Evolutionary conservation across 2,888 invertebrate species (phyloP).

Genomic region (Thereva unica): DNA sequence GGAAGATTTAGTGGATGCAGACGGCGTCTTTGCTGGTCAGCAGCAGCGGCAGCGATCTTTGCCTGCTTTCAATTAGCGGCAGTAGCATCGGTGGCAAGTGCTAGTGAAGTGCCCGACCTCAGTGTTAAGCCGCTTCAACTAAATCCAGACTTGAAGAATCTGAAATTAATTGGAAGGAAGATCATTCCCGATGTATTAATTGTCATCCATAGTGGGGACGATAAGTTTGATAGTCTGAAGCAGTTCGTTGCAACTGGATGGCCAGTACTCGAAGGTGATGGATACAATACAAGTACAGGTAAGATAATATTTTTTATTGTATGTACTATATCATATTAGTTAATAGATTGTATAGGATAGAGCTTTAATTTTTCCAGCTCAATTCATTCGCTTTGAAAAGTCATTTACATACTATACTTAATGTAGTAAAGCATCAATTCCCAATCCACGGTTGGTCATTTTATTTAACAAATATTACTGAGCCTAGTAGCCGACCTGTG

Average conservation of each 20-base stretch:
- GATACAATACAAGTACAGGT: conserved; percentile 55
- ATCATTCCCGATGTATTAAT: conserved; percentile 52
- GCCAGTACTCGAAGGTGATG: conserved; percentile 55
- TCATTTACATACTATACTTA: too few species aligned
- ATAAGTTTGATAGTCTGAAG: conserved; percentile 34
- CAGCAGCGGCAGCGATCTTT: conserved; percentile 4
- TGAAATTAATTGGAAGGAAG: conserved; percentile 55
- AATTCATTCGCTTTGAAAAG: too few species aligned
- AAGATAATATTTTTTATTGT: conserved; percentile 44
- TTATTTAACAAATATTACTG: too few species aligned
- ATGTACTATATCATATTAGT: too few species aligned
- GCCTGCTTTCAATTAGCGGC: conserved; percentile 27
- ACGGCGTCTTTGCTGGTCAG: background rate
- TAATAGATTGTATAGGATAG: too few species aligned
- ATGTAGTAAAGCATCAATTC: too few species aligned
- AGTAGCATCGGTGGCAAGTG: conserved; percentile 37
- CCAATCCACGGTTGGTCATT: too few species aligned
- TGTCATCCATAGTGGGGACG: conserved; percentile 31
- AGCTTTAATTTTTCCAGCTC: too few species aligned
- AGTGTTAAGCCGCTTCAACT: conserved; percentile 45
- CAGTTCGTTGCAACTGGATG: conserved; percentile 46
- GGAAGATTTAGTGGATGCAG: conserved; percentile 3
- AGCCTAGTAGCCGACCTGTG: too few species aligned
- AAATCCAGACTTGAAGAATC: conserved; percentile 48
- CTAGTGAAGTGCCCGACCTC: conserved; percentile 43